phyloP scores from a whole-genome alignment of 1,140 invertebrate genomes.

The Drosophila serrata region DNA sequence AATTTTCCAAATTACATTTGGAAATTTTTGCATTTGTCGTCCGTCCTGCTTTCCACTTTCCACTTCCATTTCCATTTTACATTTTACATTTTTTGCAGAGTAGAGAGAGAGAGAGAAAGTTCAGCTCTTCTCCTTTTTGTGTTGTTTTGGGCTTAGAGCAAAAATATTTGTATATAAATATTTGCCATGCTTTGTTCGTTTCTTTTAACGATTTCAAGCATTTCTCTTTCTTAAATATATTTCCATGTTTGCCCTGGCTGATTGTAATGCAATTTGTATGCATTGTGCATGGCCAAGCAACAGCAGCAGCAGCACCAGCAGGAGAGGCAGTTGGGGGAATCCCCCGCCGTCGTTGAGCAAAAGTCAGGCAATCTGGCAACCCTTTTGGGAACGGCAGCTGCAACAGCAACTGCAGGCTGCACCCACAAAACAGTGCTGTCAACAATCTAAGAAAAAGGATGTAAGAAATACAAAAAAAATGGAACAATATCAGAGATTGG shows the following conservation, averaged over 20 bases:
- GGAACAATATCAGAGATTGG: background rate
- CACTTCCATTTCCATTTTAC: slow-evolving; percentile 21
- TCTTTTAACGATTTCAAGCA: slow-evolving; percentile 56
- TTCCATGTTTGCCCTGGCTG: slow-evolving; percentile 73
- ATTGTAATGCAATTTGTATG: slow-evolving; percentile 83
- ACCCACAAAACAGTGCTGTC: background rate
- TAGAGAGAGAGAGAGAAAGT: background rate
- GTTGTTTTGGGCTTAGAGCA: slow-evolving; percentile 39
- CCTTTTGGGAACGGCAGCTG: slow-evolving; percentile 39
- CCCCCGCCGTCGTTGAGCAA: slow-evolving; percentile 5
- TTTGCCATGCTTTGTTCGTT: slow-evolving; percentile 59
- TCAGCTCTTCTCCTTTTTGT: background rate
- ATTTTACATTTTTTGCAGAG: background rate
- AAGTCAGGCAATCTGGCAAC: slow-evolving; percentile 40
- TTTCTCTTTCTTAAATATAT: slow-evolving; percentile 59
- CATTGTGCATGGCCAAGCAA: slow-evolving; percentile 77
- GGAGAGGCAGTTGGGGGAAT: slow-evolving; percentile 6
- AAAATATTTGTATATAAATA: slow-evolving; percentile 73
- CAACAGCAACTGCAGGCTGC: slow-evolving; percentile 29
- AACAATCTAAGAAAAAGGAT: background rate
- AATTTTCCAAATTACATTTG: slow-evolving; percentile 80
- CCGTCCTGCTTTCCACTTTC: slow-evolving; percentile 19
- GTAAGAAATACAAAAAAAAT: background rate
- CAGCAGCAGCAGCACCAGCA: background rate
- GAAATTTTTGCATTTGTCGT: slow-evolving; percentile 63